Base-by-base conservation (phyloP, 2,113 vertebrate species). In the Erpornis zantholeuca region DNA sequence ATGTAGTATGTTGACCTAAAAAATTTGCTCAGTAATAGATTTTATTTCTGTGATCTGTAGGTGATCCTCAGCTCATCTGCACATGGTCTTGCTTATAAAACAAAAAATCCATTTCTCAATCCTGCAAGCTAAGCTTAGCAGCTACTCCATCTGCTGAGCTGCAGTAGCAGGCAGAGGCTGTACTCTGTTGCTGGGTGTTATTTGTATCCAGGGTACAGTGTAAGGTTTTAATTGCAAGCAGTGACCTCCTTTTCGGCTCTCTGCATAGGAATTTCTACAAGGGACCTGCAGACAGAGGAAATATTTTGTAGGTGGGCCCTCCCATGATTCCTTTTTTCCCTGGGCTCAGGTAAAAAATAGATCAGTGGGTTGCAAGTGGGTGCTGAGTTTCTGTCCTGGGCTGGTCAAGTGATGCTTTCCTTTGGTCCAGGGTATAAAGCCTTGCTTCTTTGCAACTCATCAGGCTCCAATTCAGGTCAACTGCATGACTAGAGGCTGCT, bases 41-140 rank as follows among this genome's bases (percentile, higher is more conserved):
- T 80, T 80, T 66, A 63, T 91, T 79, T 92, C 36, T 69, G 57
- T 79, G 49, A 86, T 89, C 81, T 87, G 73, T 45, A 56, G 57
- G 63, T 1, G 5, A 89, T 87, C 70, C 78, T 88, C 76, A 53
- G 27, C 60, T 94, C 47, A 72, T 86, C 44, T 69, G 77, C n/a
- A 76, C 61, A 38, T 2, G 0, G 50, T 69, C 49, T 91, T 85
- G 82, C 45, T 59, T 59, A 66, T 63, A 76, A 79, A 87, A 89
- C 40, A 79, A 91, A 92, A 95, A 90, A 91, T 72, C 91, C 50
- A 40, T 59, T 89, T 91, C 63, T 85, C 93, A 92, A 33, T 94
- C 87, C 78, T 47, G 33, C 63, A 73, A 92, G 15, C 84, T 57
- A 69, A 59, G 84, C 47, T 94, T 87, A 94, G 66, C 31, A 65